Evolutionary conservation across 35 echinoderm and acorn worm genomes (phyloP).

Genomic region (Anneissia japonica): DNA sequence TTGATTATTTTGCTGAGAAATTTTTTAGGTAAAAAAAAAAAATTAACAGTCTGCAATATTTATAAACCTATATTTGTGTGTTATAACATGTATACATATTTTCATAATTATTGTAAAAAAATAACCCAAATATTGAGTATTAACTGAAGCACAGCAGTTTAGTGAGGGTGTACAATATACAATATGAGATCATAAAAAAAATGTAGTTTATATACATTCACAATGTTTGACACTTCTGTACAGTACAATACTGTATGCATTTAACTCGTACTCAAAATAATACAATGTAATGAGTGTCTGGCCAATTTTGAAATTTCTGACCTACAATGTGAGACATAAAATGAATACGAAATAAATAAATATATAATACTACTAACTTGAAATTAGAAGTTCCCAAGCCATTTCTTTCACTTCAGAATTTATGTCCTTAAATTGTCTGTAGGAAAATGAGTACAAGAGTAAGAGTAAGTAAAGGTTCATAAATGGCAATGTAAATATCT

Average conservation of each 20-base stretch:
- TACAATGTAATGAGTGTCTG: no score
- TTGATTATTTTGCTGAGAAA: no score
- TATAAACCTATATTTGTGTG: no score
- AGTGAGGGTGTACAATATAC: background rate
- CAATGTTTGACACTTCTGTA: background rate
- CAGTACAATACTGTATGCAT: background rate
- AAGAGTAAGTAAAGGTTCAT: background rate
- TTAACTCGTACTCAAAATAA: no score
- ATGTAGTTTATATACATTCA: background rate
- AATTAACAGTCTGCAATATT: no score
- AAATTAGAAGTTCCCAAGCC: conserved; percentile 72
- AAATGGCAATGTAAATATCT: no score
- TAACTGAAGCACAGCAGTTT: no score
- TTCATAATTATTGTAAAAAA: no score
- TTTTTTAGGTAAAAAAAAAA: no score
- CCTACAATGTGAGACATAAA: background rate
- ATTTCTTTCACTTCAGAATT: conserved; percentile 61
- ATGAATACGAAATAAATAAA: background rate
- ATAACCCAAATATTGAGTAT: no score
- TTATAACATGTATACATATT: no score
- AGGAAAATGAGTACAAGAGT: conserved; percentile 7
- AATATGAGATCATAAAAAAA: background rate
- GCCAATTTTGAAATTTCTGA: no score
- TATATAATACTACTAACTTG: conserved; percentile 39
- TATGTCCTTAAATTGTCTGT: conserved; percentile 58